Evolutionary conservation across 2,888 invertebrate species (phyloP), one percentile per base, ranked within the genome.

Genomic region (Ophion obscuratus): DNA sequence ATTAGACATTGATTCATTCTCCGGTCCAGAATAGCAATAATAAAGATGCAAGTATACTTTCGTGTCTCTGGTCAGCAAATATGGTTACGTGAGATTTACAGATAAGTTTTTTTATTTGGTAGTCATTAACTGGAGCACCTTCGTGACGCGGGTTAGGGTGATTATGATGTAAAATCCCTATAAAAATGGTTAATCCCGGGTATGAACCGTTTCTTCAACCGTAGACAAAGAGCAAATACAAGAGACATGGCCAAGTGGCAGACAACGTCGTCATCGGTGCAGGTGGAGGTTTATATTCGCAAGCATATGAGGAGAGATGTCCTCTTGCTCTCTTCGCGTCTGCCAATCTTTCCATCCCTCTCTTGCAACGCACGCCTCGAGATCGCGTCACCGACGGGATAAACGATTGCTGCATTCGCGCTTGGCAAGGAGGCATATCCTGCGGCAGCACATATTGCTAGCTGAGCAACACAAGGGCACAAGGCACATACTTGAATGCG

Each of bases 351-450:
- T 59, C 74, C 67, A 71, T 64, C 62, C 74, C 61, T 81, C 67
- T 81, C 79, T 75, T 66, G 27, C 59, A 62, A 77, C 67, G 81
- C 47, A 73, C 67, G 40, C 61, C 27, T 73, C 81, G 47, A 53
- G 73, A 84, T 77, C 84, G 78, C 82, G 85, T 85, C 82, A 82
- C 75, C 82, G 75, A 78, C 82, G 70, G 71, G 75, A 82, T 82
- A 85, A 85, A 82, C 85, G 24, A 78, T 66, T 70, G 74, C 74
- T 64, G 75, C 75, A 66, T 75, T 74, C 78, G 70, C 44, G 57
- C 85, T 75, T 78, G 64, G 74, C 59, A 79, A 68, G 11, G 59
- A 81, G 75, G 44, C 74, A 59, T 66, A 59, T 82, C 59, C 70
- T 75, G 59, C 47, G n/a, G 36, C 64, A 73, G 73, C 73, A 6